A percentile compares a stretch with the other conserved stretches of the same genome.
Evolutionary conservation across 1,140 invertebrate species (phyloP).

Genomic region (Aphelenchoides avenae): DNA sequence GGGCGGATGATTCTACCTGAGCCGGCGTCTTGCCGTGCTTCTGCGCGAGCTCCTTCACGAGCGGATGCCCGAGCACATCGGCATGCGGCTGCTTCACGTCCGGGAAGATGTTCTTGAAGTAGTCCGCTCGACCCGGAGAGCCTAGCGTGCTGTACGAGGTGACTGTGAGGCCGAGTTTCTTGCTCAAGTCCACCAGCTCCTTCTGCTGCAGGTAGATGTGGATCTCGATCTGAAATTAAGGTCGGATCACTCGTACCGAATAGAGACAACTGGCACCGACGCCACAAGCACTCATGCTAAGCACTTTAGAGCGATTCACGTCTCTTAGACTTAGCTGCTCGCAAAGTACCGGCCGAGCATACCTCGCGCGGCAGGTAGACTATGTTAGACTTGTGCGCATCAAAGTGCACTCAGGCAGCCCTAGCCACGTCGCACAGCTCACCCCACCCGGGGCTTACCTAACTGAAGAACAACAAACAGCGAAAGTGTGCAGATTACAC

Average conservation of each 20-base stretch:
- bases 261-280: too few species aligned
- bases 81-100: constrained; percentile 13
- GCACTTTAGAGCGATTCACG: too few species aligned
- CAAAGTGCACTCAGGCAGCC: too few species aligned
- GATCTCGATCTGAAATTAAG: constrained; percentile 40
- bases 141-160: constrained; percentile 44
- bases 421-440: too few species aligned
- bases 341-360: too few species aligned
- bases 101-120: constrained; percentile 4
- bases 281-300: too few species aligned
- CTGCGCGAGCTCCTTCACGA: constrained; percentile 44
- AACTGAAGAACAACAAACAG: too few species aligned
- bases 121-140: constrained; percentile 30
- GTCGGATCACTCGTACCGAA: constrained; percentile 28
- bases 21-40: constrained; percentile 55
- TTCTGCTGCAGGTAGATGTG: constrained; percentile 44
- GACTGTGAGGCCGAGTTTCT: constrained; percentile 32
- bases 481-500: too few species aligned
- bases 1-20: constrained; percentile 43
- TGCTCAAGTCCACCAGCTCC: constrained; percentile 40
- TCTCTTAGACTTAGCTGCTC: too few species aligned
- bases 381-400: too few species aligned
- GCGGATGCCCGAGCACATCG: constrained; percentile 16
- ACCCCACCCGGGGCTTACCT: too few species aligned
- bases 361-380: too few species aligned